These are phyloP conservation scores for Ptilodon capucinus DNA, from an alignment of 2,888 invertebrate species.

Conservation along the genomic window DNA sequence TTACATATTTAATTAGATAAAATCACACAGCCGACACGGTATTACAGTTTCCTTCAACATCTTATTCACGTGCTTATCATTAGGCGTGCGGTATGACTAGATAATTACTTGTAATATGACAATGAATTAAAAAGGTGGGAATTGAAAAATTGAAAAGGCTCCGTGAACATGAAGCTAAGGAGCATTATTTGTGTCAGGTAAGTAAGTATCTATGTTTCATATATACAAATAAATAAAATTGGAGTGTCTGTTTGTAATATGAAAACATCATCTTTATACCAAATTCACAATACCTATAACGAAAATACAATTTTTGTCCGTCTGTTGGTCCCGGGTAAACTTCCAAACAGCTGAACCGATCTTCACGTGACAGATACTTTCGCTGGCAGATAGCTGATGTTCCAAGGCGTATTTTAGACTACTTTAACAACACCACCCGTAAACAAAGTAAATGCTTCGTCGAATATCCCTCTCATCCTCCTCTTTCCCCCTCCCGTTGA, in stretches of 20 bases:
- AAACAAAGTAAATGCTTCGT: slow-evolving; percentile 12
- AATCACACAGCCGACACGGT: slow-evolving; percentile 13
- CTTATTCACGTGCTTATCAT: slow-evolving; percentile 23
- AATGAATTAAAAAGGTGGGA: background rate
- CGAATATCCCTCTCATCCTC: too few relatives aligned
- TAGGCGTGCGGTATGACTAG: slow-evolving; percentile 4
- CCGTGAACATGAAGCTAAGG: slow-evolving; percentile 21
- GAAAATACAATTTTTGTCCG: too few relatives aligned
- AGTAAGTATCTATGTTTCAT: slow-evolving; percentile 1
- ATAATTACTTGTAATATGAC: background rate
- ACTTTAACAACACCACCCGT: background rate
- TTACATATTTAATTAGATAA: slow-evolving; percentile 52
- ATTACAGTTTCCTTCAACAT: slow-evolving; percentile 12
- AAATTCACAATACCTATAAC: too few relatives aligned
- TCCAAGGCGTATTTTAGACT: too few relatives aligned
- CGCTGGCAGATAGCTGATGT: too few relatives aligned
- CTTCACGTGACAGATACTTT: too few relatives aligned
- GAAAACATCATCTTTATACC: too few relatives aligned
- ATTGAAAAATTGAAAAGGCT: too few relatives aligned
- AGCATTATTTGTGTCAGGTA: slow-evolving; percentile 28
- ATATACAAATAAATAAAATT: too few relatives aligned
- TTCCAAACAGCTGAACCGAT: too few relatives aligned
- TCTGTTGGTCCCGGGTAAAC: too few relatives aligned
- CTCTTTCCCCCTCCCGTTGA: slow-evolving; percentile 22
- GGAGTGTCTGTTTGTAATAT: too few relatives aligned